Evolutionary conservation across 2,888 invertebrate genomes (phyloP).

Genomic region (Stenoptilia bipunctidactyla): DNA sequence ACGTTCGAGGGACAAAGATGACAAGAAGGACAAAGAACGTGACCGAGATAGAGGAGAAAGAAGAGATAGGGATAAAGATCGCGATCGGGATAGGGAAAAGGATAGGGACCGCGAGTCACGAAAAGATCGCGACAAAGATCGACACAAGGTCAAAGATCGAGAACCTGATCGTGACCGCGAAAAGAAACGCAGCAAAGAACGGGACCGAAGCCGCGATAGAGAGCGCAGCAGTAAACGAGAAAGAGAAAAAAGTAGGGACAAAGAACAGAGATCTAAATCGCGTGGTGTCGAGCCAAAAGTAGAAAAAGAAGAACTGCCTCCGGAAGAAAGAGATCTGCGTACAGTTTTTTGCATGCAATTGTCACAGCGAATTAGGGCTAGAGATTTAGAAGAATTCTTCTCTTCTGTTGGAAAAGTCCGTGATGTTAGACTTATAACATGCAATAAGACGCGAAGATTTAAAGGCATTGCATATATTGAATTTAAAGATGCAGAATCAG

Average conservation of each 20-base stretch:
- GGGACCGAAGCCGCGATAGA: constrained; percentile 35
- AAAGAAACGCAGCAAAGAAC: constrained; percentile 34
- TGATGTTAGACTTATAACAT: constrained; percentile 98
- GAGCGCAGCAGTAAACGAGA: constrained; percentile 41
- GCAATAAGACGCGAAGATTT: constrained; percentile 97
- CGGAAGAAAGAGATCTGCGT: constrained; percentile 98
- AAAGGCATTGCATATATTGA: constrained; percentile 99
- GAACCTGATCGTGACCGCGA: constrained; percentile 31
- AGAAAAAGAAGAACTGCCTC: constrained; percentile 83
- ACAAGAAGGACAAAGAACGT: constrained; percentile 33
- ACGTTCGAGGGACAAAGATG: constrained; percentile 16
- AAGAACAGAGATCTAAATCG: constrained; percentile 51
- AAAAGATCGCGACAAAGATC: constrained; percentile 26
- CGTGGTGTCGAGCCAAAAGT: constrained; percentile 71
- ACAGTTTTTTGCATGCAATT: constrained; percentile 99
- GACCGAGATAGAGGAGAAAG: constrained; percentile 49
- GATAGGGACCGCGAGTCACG: constrained; percentile 13
- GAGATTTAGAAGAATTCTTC: constrained; percentile 98
- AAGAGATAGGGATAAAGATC: constrained; percentile 24
- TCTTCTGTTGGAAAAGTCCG: constrained; percentile 98
- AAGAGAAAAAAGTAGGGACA: constrained; percentile 40
- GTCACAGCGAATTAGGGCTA: constrained; percentile 91
- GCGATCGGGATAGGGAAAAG: constrained; percentile 26
- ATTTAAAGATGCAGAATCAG: constrained; percentile 97
- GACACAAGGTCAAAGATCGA: constrained; percentile 38